Evolutionary conservation across 1,140 invertebrate species (phyloP), one percentile per base, ranked within the genome.

Genomic region (Papilio glaucus): DNA sequence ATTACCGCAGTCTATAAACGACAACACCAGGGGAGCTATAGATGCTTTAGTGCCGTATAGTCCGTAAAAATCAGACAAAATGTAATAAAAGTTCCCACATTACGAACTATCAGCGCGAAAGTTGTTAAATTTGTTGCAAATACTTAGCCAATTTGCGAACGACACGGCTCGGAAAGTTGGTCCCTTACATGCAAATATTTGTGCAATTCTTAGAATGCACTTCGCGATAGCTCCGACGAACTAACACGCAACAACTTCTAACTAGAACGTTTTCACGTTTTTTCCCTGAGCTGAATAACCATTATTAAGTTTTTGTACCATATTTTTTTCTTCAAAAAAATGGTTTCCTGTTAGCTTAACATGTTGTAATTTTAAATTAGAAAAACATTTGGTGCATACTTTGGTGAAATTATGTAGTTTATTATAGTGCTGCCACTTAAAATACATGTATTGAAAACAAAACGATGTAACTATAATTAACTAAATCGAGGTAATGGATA

Each of bases 121-220:
- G 67, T 49, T 49, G 67, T 49, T 49, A 69, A 33, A 60, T 73
- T 73, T 69, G 67, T 65, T 68, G 74, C 65, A 76, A 76, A 76
- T 76, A 72, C 74, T 76, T 72, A 65, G 74, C 74, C 74, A 76
- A 76, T 76, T 76, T 76, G 62, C 73, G 63, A 70, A 49, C 72
- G 70, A 77, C 62, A 70, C 67, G 68, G 60, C 71, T 71, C 15
- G 62, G 62, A 70, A 73, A 72, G 77, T 74, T 79, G 71, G 71
- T 60, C 29, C 39, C 62, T 71, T 75, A 69, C 75, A 72, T 63
- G 71, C 70, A 79, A 80, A 80, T 80, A 75, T 77, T 80, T 73
- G 72, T 76, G 76, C 72, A 77, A 57, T 79, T 83, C 77, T 57
- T 57, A 71, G 75, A 79, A 79, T 71, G 76, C 71, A 75, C 73